Base-by-base conservation (phyloP, 2,113 vertebrate genomes). In the Otis tarda region DNA sequence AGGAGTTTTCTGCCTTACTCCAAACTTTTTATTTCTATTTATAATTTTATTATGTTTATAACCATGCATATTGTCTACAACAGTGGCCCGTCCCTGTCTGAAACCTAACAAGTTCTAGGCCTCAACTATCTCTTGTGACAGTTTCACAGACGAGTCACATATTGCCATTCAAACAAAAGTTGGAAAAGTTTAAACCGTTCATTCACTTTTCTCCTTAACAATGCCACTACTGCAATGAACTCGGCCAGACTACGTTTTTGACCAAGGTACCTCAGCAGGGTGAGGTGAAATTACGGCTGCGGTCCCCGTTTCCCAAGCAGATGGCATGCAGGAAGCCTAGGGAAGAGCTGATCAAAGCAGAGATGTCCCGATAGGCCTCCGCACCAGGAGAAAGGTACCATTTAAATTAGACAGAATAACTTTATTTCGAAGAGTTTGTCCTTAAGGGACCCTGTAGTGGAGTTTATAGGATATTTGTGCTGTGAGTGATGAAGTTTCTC, bases 41-140 rank as follows among this genome's bases (percentile, higher is more conserved):
- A 63, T 45, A 25, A 73, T 69, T n/a, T 6, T 64, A 11, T 41
- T 14, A 28, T 33, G 27, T 74, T 50, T 68, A 1, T 23, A 89
- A 64, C 24, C 24, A 53, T 14, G 33, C 30, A 50, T 31, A 28
- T 9, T 50, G 10, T 24, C 35, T 31, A 31, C 43, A 60, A 9
- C 7, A 13, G 41, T 30, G 39, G 4, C 35, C 43, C 49, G 47
- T 37, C 75, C n/a, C 74, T 82, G 41, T 47, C 56, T 61, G 53
- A 73, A 77, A 28, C 77, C 41, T 22, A n/a, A 39, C 23, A 28
- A 83, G 53, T 27, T 68, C n/a, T 25, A 47, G 27, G 56, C 22
- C 55, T 81, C 41, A 27, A 0, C 31, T 12, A 1, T 10, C 21
- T 50, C 71, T 33, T 0, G 1, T 9, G 41, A 23, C 23, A 39